phyloP scores from a whole-genome alignment of 2,797 vertebrate genomes.

The Bufotes viridis region DNA sequence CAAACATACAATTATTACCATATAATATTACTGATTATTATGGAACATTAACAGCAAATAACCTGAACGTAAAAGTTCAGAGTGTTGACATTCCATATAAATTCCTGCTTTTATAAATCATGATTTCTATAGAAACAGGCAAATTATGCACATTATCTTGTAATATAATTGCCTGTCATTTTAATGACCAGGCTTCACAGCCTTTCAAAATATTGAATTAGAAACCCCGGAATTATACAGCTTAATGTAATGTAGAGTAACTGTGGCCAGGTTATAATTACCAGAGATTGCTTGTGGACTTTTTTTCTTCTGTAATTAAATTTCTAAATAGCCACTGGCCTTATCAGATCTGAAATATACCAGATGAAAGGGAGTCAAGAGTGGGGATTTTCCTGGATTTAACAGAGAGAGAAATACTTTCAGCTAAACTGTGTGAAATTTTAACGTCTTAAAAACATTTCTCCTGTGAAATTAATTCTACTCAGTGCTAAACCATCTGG shows the following conservation, averaged over 20 bases:
- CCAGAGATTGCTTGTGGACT: conserved; percentile 69
- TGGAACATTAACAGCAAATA: too few relatives aligned
- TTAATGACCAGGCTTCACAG: conserved; percentile 69
- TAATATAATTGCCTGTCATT: conserved; percentile 54
- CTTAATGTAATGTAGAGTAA: conserved; percentile 66
- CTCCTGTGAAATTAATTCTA: conserved; percentile 71
- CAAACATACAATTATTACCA: too few relatives aligned
- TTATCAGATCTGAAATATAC: conserved; percentile 67
- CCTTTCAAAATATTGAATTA: conserved; percentile 65
- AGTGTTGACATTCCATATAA: background rate
- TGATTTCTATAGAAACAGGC: conserved; percentile 54
- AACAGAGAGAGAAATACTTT: conserved; percentile 64
- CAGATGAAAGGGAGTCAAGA: conserved; percentile 65
- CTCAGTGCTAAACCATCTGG: conserved; percentile 69
- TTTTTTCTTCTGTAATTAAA: conserved; percentile 71
- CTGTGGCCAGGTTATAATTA: conserved; percentile 69
- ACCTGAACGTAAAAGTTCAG: background rate
- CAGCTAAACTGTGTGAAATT: conserved; percentile 68
- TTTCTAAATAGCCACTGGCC: conserved; percentile 71
- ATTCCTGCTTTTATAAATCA: conserved; percentile 62
- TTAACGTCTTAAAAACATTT: conserved; percentile 69
- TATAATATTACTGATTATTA: too few relatives aligned
- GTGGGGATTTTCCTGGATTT: conserved; percentile 43
- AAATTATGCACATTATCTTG: conserved; percentile 20
- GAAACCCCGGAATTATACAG: conserved; percentile 67